These are phyloP conservation scores for Heliconius ethilla DNA, from an alignment of 2,888 invertebrate genomes.

Conservation along the genomic window DNA sequence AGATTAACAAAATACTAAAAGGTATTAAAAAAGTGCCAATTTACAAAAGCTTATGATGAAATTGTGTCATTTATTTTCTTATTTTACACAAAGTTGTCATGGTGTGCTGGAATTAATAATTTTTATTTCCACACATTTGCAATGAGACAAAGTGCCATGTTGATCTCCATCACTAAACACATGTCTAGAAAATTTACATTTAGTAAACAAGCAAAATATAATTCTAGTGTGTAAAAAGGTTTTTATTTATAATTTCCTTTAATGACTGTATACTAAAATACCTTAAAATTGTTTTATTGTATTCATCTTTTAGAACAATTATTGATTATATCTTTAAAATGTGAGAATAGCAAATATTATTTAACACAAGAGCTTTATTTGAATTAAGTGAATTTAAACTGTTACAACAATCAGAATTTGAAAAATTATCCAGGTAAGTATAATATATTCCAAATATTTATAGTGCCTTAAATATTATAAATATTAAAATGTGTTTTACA, in stretches of 20 bases:
- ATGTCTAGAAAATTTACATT: background rate
- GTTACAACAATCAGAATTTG: background rate
- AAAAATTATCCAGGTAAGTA: background rate
- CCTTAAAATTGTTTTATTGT: background rate
- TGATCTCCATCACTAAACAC: background rate
- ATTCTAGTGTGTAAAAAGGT: too few relatives aligned
- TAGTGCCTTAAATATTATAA: background rate
- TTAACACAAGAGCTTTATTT: background rate
- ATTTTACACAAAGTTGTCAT: background rate
- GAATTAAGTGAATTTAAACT: background rate
- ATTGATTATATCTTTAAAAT: background rate
- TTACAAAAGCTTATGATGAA: background rate
- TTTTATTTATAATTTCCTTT: background rate
- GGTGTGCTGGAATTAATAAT: background rate
- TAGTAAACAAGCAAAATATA: background rate
- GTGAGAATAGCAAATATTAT: background rate
- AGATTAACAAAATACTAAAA: too few relatives aligned
- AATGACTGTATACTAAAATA: background rate
- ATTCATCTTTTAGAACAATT: background rate
- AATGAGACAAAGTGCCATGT: background rate
- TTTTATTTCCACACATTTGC: background rate
- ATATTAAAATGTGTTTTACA: background rate
- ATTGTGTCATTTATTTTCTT: background rate
- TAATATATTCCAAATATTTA: background rate
- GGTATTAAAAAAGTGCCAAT: background rate